phyloP scores from a whole-genome alignment of 35 echinoderm and acorn worm species.

The Eucidaris tribuloides region DNA sequence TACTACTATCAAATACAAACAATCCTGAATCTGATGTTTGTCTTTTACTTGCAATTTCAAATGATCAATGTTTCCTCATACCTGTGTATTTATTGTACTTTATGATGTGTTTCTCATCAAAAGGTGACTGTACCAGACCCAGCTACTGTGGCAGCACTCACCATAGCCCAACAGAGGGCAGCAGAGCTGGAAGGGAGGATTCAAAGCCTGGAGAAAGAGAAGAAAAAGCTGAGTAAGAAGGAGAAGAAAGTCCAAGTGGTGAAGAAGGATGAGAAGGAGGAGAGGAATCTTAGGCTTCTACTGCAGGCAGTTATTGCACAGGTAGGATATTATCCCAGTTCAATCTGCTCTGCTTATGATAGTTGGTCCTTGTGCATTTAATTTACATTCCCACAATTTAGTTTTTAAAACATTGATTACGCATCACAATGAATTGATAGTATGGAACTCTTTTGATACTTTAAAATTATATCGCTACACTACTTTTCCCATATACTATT shows the following conservation, averaged over 20 bases:
- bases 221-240: constrained; percentile 46
- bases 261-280: constrained; percentile 40
- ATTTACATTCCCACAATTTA: too few species aligned
- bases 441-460: too few species aligned
- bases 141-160: constrained; percentile 50
- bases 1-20: too few species aligned
- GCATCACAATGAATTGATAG: too few species aligned
- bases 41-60: too few species aligned
- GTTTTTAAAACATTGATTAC: too few species aligned
- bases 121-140: constrained; percentile 83
- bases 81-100: too few species aligned
- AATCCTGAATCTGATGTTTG: too few species aligned
- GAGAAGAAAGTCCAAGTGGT: not conserved
- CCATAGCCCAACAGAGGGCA: constrained; percentile 16
- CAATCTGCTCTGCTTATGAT: not conserved
- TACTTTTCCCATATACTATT: too few species aligned
- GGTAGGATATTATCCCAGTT: constrained; percentile 19
- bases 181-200: constrained; percentile 35
- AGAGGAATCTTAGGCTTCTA: constrained; percentile 52
- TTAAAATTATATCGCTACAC: too few species aligned
- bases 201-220: constrained; percentile 63
- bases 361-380: not conserved
- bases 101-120: too few species aligned
- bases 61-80: too few species aligned
- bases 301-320: constrained; percentile 60